Evolutionary conservation across 2,113 vertebrate species (phyloP).

Genomic region (Cygnus buccinator): DNA sequence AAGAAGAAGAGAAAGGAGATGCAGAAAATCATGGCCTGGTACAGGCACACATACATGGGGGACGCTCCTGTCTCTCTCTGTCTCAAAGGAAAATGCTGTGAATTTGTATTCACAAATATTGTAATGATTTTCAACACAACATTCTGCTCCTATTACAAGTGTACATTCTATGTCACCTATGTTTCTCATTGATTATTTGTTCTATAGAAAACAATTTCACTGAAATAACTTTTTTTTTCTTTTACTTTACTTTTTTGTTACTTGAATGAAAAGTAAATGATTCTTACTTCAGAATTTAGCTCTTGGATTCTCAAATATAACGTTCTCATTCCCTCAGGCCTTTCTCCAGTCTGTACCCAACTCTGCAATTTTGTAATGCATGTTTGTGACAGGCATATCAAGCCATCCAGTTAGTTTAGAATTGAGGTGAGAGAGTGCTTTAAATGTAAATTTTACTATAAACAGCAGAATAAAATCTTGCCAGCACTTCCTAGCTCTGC

Average conservation of each 20-base stretch:
- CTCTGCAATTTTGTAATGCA: background rate
- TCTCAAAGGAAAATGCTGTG: background rate
- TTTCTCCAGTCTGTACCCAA: background rate
- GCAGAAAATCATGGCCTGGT: background rate
- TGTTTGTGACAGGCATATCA: slow-evolving; percentile 45
- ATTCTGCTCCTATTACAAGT: background rate
- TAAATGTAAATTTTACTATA: slow-evolving; percentile 56
- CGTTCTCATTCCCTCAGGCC: background rate
- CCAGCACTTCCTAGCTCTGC: slow-evolving; percentile 30
- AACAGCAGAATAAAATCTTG: slow-evolving; percentile 41
- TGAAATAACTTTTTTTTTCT: background rate
- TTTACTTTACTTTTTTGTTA: background rate
- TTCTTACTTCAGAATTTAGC: background rate
- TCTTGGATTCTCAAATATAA: background rate
- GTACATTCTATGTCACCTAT: background rate
- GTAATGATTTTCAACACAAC: background rate
- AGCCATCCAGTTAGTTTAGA: slow-evolving; percentile 40
- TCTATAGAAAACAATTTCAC: background rate
- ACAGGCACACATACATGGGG: background rate
- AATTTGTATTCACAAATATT: background rate
- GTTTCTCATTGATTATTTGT: background rate
- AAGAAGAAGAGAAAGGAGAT: background rate
- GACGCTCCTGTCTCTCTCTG: background rate
- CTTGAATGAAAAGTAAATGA: background rate
- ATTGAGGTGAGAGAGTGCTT: slow-evolving; percentile 31